Percentiles rank a stretch among this genome's conserved stretches.
These are phyloP conservation scores for Rhinichthys klamathensis DNA, from an alignment of 2,113 vertebrate genomes.

Conservation along the genomic window DNA sequence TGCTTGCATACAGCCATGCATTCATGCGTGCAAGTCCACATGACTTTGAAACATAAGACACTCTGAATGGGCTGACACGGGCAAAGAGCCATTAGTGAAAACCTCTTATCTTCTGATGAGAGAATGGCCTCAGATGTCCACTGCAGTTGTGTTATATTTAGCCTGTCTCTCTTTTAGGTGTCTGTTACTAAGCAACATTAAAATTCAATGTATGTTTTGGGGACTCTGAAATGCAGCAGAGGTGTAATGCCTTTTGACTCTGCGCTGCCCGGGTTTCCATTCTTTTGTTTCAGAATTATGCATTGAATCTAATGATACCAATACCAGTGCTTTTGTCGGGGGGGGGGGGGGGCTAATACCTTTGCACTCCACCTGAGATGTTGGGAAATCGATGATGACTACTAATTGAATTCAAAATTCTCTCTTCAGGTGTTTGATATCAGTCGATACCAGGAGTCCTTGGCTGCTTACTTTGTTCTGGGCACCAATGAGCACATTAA, in stretches of 20 bases:
- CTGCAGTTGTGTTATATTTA: slow-evolving; percentile 57
- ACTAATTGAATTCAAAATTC: slow-evolving; percentile 35
- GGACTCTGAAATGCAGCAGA: slow-evolving; percentile 59
- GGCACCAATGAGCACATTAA: slow-evolving; percentile 96
- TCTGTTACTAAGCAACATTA: slow-evolving; percentile 58
- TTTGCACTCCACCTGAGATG: slow-evolving; percentile 22
- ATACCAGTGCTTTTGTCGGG: background rate
- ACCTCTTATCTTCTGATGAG: slow-evolving; percentile 54
- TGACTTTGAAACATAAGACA: slow-evolving; percentile 43
- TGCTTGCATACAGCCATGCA: background rate
- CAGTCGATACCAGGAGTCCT: slow-evolving; percentile 94
- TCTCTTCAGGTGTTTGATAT: slow-evolving; percentile 90
- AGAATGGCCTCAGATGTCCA: slow-evolving; percentile 58
- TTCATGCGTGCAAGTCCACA: slow-evolving; percentile 43
- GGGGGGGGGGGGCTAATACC: background rate
- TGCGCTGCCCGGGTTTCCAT: slow-evolving; percentile 37
- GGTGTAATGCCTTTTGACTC: slow-evolving; percentile 53
- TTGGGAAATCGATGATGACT: slow-evolving; percentile 23
- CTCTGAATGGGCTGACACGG: slow-evolving; percentile 53
- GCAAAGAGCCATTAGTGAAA: slow-evolving; percentile 55
- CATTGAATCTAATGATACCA: background rate
- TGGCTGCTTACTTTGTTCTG: slow-evolving; percentile 96
- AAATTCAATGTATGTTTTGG: slow-evolving; percentile 62
- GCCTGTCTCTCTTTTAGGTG: slow-evolving; percentile 60
- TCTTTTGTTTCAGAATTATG: slow-evolving; percentile 48